Evolutionary conservation across 2,797 vertebrate genomes (phyloP), one percentile per base, ranked within the genome.

Genomic region (Cirrhinus molitorella): DNA sequence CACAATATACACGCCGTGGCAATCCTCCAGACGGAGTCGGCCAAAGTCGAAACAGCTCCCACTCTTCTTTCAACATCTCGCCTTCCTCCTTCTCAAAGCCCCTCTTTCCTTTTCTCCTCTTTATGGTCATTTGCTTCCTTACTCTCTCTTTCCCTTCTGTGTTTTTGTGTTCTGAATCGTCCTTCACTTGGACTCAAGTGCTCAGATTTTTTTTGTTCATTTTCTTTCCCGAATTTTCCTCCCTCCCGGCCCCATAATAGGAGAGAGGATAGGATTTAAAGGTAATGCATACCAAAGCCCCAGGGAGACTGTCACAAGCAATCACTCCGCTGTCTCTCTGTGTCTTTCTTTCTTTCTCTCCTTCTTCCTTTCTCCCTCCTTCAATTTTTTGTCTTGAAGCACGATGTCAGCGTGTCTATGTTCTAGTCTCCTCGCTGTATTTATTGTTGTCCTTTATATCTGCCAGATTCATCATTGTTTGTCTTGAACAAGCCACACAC

Each of bases 171-270:
- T 86, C 87, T 90, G 80, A 79, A 57, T 78, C 76, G 87, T 91
- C 87, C 83, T 90, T 94, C 86, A 81, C 81, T 86, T 81, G 85
- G 84, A 87, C 82, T 88, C 47, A 83, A 93, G 81, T 93, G 92
- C 91, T 94, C 93, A 90, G 89, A 95, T 94, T 95, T 94, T 96
- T 86, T 89, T 86, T 85, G 79, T 84, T 82, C 23, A 81, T 96
- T 96, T 95, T 90, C 93, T 97, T 96, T 97, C 96, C 97, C 95
- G 97, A 97, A 98, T 97, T 96, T 97, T 98, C 96, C 97, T 98
- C 96, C 94, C 92, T 94, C 91, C 93, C 95, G 96, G 95, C 95
- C 96, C 97, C 92, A 92, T 91, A 93, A 94, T 94, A 93, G 88
- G 85, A 89, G 90, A 90, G 86, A 90, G 88, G 88, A 93, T 94